These are phyloP conservation scores for Stichodactyla mertensii DNA, from an alignment of 64 coral and sea anemone species.

Conservation along the genomic window DNA sequence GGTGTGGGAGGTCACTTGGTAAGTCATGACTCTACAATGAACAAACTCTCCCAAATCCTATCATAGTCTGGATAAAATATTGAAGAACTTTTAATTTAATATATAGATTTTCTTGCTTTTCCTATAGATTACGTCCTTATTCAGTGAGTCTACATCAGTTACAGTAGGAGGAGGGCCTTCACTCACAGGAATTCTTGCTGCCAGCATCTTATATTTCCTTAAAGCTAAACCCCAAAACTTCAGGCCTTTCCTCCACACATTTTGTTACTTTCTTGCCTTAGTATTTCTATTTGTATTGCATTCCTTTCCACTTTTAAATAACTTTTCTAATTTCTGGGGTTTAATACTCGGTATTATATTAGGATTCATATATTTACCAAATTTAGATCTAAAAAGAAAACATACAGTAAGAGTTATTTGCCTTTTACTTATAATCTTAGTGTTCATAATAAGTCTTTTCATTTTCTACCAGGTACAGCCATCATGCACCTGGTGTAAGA, in stretches of 20 bases:
- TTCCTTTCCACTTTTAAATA: constrained; percentile 42
- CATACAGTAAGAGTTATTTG: neutral
- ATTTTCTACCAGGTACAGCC: constrained; percentile 44
- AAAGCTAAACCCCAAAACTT: neutral
- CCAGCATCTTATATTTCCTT: constrained; percentile 8
- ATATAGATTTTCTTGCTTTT: too few species aligned
- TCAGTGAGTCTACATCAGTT: neutral
- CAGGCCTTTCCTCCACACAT: neutral
- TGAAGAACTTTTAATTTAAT: too few species aligned
- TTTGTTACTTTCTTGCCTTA: neutral
- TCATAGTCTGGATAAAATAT: too few species aligned
- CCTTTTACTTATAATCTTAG: neutral
- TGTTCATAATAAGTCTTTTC: constrained; percentile 35
- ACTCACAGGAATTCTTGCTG: constrained; percentile 23
- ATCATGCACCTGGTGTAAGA: neutral
- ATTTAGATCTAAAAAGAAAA: neutral
- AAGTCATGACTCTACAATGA: neutral
- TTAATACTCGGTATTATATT: constrained; percentile 24
- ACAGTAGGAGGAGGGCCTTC: constrained; percentile 33
- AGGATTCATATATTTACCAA: constrained; percentile 13
- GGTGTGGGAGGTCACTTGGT: constrained; percentile 51
- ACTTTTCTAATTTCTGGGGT: constrained; percentile 22
- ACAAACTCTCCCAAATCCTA: too few species aligned
- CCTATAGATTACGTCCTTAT: constrained; percentile 46
- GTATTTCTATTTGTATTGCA: neutral